Base-by-base conservation (phyloP, 2,113 vertebrate genomes). In the Bostrychus sinensis region DNA sequence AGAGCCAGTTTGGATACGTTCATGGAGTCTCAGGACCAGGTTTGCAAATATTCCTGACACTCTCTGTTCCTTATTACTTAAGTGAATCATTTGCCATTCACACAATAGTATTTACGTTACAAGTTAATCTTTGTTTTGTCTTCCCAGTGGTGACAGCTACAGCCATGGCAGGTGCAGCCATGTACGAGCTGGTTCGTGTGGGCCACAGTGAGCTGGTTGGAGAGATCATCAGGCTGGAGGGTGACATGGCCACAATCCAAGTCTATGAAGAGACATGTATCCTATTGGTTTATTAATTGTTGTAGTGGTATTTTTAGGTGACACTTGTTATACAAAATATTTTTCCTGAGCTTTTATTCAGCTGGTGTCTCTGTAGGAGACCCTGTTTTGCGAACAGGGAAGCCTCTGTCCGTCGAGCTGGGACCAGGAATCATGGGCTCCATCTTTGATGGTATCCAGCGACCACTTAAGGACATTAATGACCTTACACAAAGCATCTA, bases 381-480 rank as follows among this genome's bases (percentile, higher is more conserved):
- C 83, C 97, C 97, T 11, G 97, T 99, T 19, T 93, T 99, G 30
- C 95, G 97, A 7, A 98, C 97, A 6, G 96, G 97, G 14, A 99
- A 99, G 78, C 97, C 97, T 1, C 92, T 99, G 0, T 99, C 97
- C 0, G 97, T 99, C 9, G 97, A 99, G 78, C 82, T 99, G 55
- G 97, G 97, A 13, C 97, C 97, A 63, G 97, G 97, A 75, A 96
- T 97, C 76, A 99, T 99, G 97, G 96, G 96, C 54, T 95, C 97
- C 67, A 99, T 99, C 88, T 99, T 99, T 93, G 97, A 99, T 71
- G 97, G 97, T 78, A 99, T 99, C 83, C 97, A 99, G 85, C 95
- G 97, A 77, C 96, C 97, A 34, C 89, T 99, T 5, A 94, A 94
- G 0, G 95, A 98, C 86, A 99, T 99, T 87, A 97, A 96, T 45